Base-by-base conservation (phyloP, 2,888 invertebrate genomes). In the Heteromyza rotundicornis region DNA sequence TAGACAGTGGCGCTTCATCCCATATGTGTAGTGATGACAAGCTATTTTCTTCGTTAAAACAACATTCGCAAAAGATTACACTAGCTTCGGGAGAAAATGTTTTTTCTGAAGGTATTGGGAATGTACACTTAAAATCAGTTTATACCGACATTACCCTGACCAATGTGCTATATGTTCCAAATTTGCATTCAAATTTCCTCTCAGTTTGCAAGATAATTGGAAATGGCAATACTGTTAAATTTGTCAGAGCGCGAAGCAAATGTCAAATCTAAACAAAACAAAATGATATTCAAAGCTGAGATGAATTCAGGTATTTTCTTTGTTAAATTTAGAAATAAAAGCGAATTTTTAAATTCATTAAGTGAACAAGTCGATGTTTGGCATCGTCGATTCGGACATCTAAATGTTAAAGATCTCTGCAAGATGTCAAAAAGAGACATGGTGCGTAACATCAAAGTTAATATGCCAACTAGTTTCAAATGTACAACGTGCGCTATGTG, bases 371-470 rank as follows among this genome's bases (percentile, higher is more conserved):
- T 20, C 47, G 51, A 55, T n/a, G 17, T 65, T 17, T 63, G 61
- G 61, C 63, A 63, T 44, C 57, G 49, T 23, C 35, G 60, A 19
- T 66, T 52, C 50, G 62, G 65, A 10, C 62, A 62, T 50, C 49
- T 60, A 36, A 65, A 65, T 51, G 23, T 47, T 20, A 16, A 54
- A 23, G 59, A 65, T 24, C 61, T 65, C n/a, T 23, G 20, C 17
- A 53, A 17, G 51, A 32, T 62, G 50, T 60, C 62, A 17, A 64
- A 55, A 10, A 64, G 55, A 27, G 57, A 59, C 12, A 59, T 60
- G 27, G 64, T 62, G n/a, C 50, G 59, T 2, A 59, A 54, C 10
- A 23, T 62, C 49, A 51, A 44, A 36, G 44, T 60, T 1, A 52
- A 63, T 35, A 50, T 56, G 40, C 51, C 50, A 5, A 1, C 12